These are phyloP conservation scores for Eremophila alpestris DNA, from an alignment of 2,797 vertebrate species.

Conservation along the genomic window DNA sequence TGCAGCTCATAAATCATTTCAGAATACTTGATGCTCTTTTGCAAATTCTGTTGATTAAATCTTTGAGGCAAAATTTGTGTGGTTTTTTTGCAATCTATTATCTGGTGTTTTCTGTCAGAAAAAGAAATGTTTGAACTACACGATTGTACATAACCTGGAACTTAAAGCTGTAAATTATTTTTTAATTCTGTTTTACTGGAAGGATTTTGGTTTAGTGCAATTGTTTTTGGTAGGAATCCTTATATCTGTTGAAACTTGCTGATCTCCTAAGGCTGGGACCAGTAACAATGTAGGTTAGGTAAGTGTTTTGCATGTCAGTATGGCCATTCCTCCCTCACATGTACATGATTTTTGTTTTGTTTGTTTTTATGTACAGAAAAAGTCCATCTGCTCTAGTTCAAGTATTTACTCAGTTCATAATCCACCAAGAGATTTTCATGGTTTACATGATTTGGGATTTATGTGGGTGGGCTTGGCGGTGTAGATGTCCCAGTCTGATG, in stretches of 20 bases:
- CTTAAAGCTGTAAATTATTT: neutral
- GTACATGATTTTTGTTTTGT: neutral
- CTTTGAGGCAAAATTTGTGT: neutral
- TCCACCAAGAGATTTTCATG: neutral
- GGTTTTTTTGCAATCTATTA: neutral
- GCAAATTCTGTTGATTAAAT: constrained; percentile 1
- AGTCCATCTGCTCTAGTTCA: neutral
- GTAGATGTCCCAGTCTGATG: neutral
- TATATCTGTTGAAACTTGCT: neutral
- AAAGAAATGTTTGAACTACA: neutral
- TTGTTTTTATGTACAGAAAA: neutral
- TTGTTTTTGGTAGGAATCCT: neutral
- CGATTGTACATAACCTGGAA: neutral
- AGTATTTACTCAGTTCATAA: neutral
- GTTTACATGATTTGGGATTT: neutral
- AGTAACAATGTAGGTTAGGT: neutral
- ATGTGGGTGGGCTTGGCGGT: rapidly evolving
- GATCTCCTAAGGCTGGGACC: neutral
- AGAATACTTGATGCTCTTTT: neutral
- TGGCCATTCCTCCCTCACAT: neutral
- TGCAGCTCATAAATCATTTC: neutral
- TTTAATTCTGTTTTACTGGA: neutral
- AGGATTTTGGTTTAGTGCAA: neutral
- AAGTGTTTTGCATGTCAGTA: neutral
- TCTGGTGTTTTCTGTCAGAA: neutral